Conservation (phyloP, 2,797 vertebrate genomes). For the Enoplosus armatus region DNA sequence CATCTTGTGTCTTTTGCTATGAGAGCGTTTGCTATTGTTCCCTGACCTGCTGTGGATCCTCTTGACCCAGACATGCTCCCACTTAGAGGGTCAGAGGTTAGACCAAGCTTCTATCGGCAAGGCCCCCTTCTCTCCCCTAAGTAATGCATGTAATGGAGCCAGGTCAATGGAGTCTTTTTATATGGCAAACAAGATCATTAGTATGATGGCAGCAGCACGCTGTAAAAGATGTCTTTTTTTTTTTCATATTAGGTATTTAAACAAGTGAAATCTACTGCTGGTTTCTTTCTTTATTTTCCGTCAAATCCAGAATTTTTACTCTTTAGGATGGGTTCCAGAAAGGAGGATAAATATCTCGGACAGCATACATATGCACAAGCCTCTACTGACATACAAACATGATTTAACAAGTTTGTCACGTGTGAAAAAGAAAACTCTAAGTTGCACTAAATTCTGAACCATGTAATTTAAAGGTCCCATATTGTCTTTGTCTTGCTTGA, state of each 20-base stretch:
- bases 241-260: background rate
- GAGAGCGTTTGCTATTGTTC: slow-evolving; percentile 62
- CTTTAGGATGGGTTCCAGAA: background rate
- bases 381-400: background rate
- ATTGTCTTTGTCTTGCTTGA: too few species aligned
- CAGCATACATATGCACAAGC: background rate
- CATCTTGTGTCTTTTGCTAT: slow-evolving; percentile 30
- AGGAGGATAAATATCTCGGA: background rate
- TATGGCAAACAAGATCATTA: slow-evolving; percentile 26
- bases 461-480: background rate
- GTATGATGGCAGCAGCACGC: background rate
- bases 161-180: slow-evolving; percentile 37
- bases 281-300: background rate
- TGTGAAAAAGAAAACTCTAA: background rate
- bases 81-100: slow-evolving; percentile 80
- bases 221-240: background rate
- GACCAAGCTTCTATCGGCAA: slow-evolving; percentile 63
- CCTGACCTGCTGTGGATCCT: slow-evolving; percentile 70
- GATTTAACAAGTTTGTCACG: background rate
- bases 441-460: background rate
- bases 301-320: background rate
- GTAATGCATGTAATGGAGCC: slow-evolving; percentile 36
- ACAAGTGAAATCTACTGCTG: background rate
- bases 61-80: slow-evolving; percentile 85
- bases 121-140: slow-evolving; percentile 26